These are phyloP conservation scores for Microtus ochrogaster DNA, from an alignment of 2,113 vertebrate species.

Conservation along the genomic window DNA sequence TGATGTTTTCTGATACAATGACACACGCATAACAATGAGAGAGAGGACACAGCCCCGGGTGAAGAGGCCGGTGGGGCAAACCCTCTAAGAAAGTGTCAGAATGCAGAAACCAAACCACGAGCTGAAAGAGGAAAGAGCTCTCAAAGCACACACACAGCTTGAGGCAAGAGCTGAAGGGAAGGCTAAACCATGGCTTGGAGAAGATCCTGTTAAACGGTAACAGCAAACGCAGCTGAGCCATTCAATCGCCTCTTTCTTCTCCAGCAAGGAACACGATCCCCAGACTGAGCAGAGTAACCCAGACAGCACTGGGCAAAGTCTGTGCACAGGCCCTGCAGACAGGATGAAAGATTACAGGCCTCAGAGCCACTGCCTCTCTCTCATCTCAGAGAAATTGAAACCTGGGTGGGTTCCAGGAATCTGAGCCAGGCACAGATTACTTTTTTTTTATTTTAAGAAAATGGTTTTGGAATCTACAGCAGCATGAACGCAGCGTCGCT, in stretches of 20 bases:
- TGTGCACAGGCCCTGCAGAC: neutral
- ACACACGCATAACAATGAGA: neutral
- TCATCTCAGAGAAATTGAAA: constrained; percentile 54
- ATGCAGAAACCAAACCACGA: neutral
- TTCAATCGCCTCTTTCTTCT: constrained; percentile 65
- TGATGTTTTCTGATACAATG: constrained; percentile 25
- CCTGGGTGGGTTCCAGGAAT: constrained; percentile 43
- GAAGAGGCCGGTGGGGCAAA: neutral
- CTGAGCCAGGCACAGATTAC: constrained; percentile 1
- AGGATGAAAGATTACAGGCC: constrained; percentile 36
- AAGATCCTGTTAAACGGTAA: constrained; percentile 49
- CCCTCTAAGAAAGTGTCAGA: neutral
- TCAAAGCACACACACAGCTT: neutral
- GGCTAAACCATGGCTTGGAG: neutral
- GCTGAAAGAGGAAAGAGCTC: neutral
- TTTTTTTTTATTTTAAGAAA: constrained; percentile 43
- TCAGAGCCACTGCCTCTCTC: constrained; percentile 34
- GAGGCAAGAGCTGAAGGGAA: neutral
- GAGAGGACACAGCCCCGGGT: neutral
- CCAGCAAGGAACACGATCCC: constrained; percentile 40
- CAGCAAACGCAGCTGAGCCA: neutral
- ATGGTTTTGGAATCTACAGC: neutral
- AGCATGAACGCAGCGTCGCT: neutral
- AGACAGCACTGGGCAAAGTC: neutral
- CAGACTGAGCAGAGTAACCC: neutral